Evolutionary conservation across 2,888 invertebrate genomes (phyloP), one percentile per base, ranked within the genome.

Genomic region (Drosophila diplacantha): DNA sequence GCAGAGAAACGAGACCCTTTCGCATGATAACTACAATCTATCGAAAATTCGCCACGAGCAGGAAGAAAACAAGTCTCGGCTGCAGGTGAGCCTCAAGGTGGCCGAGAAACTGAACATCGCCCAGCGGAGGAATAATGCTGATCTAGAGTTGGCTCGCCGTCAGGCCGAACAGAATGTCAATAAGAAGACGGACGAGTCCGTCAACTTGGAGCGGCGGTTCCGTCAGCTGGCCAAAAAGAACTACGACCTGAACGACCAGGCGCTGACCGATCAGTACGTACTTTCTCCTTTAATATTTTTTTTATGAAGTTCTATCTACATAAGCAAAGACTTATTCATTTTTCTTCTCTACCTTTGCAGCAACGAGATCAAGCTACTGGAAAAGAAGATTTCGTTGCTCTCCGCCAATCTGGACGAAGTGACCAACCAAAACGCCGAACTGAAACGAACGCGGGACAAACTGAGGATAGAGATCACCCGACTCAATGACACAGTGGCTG

Each of bases 161-260:
- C 16, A 8, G 2, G 22, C 14, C 11, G n/a, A 37, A 0, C 46
- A 44, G 1, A 69, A 66, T 4, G 47, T 47, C 0, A 78, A 81
- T 20, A 72, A 52, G 26, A 59, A 63, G 39, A 35, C 39, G 0
- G 59, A 63, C 6, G 8, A 61, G 1, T 14, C 50, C 1, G 5
- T 20, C 6, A 9, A 49, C 29, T 26, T 75, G 1, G 58, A 54
- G n/a, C 66, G 79, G 8, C 71, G 72, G 0, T 69, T 79, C 35
- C 31, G 37, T 6, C 63, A 56, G 24, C 9, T 75, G 32, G 18
- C 49, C 22, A 71, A 71, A 3, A 76, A 69, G 16, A 65, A 73
- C 8, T 4, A 2, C 3, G 66, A 70, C 0, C 50, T 55, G 3
- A 41, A 34, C 2, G 59, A 64, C 0, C 67, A 71, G n/a, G 49